A percentile compares a stretch with the other conserved stretches of the same genome.
Evolutionary conservation across 2,888 invertebrate genomes (phyloP).

Genomic region (Nudaria mundana): DNA sequence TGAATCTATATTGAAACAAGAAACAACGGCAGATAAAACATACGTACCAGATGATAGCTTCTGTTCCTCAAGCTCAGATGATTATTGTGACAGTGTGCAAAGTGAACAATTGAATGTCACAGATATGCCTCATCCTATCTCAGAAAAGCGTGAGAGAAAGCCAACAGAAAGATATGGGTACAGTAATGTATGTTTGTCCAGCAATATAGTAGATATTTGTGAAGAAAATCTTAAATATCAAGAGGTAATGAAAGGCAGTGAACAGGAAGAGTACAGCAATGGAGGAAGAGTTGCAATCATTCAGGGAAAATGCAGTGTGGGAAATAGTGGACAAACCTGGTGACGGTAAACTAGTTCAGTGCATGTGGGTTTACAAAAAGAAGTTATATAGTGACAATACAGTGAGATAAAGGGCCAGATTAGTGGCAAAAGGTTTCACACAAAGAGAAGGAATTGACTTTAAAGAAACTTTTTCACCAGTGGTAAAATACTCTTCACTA

Average conservation of each 20-base stretch:
- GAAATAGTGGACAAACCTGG: too few relatives aligned
- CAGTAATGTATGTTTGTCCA: conserved; percentile 1
- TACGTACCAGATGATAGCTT: background rate
- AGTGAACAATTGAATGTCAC: background rate
- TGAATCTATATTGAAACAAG: background rate
- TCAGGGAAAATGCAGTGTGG: too few relatives aligned
- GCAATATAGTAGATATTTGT: background rate
- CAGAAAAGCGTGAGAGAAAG: conserved; percentile 5
- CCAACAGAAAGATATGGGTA: conserved; percentile 2
- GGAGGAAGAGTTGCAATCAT: too few relatives aligned
- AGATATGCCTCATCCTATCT: too few relatives aligned
- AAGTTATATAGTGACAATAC: background rate
- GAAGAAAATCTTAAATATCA: conserved; percentile 6
- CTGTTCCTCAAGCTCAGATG: background rate
- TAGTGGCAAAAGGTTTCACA: too few relatives aligned
- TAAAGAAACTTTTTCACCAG: background rate
- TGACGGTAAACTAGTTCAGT: too few relatives aligned
- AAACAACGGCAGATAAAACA: background rate
- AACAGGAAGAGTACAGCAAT: too few relatives aligned
- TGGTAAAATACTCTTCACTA: background rate
- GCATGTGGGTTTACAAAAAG: too few relatives aligned
- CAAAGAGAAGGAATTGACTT: background rate
- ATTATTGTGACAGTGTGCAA: background rate
- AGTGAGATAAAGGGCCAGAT: background rate
- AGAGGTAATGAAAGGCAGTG: too few relatives aligned